Conservation (phyloP, 1,140 invertebrate species). For the Trissolcus basalis region DNA sequence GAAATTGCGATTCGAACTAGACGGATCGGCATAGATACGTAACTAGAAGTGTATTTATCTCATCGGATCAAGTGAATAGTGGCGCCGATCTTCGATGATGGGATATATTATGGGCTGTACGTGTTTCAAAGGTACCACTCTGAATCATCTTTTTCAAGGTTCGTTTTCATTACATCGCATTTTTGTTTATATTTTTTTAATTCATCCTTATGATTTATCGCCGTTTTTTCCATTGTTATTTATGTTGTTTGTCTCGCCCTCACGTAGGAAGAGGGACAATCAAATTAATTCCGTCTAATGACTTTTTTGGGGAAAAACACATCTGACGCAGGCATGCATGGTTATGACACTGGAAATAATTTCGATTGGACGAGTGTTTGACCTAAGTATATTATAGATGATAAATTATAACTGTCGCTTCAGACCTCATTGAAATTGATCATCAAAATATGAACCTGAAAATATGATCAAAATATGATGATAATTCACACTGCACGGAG, state of each 20-base stretch:
- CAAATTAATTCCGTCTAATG: too few species aligned
- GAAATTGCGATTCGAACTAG: constrained; percentile 45
- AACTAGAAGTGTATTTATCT: constrained; percentile 45
- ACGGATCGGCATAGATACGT: constrained; percentile 34
- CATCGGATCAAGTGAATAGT: constrained; percentile 51
- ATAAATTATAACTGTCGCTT: too few species aligned
- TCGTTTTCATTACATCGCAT: constrained; percentile 51
- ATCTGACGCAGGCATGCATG: too few species aligned
- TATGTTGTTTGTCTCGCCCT: background rate
- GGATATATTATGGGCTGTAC: constrained; percentile 93
- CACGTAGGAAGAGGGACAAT: too few species aligned
- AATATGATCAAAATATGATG: too few species aligned
- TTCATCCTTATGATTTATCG: background rate
- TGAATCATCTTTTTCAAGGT: constrained; percentile 74
- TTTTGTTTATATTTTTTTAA: background rate
- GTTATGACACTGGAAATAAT: too few species aligned
- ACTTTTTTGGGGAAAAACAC: too few species aligned
- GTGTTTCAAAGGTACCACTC: constrained; percentile 86
- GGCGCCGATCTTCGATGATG: constrained; percentile 79
- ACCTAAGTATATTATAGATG: too few species aligned
- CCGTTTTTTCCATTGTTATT: background rate
- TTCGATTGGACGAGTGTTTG: too few species aligned
- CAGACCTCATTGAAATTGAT: too few species aligned
- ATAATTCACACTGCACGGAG: too few species aligned
- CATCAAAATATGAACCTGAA: too few species aligned